phyloP scores from a whole-genome alignment of 2,113 vertebrate genomes.

The Calyptommatus sinebrachiatus region DNA sequence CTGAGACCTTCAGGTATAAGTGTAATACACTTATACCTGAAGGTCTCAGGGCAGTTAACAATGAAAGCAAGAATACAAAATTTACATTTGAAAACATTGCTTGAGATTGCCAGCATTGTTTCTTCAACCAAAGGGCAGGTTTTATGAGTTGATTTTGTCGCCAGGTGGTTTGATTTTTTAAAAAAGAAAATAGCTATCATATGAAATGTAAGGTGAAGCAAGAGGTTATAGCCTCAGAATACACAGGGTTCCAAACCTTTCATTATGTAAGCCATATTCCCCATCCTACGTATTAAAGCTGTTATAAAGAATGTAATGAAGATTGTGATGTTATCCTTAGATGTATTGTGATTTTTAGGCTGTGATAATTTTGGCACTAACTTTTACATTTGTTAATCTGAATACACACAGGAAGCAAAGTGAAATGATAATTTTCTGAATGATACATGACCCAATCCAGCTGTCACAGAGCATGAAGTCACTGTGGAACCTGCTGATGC shows the following conservation, averaged over 20 bases:
- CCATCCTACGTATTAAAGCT: neutral
- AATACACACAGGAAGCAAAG: neutral
- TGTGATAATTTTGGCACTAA: neutral
- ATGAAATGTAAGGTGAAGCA: neutral
- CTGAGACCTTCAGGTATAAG: too few species aligned
- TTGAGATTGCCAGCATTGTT: too few species aligned
- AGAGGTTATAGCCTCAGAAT: neutral
- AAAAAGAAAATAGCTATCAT: neutral
- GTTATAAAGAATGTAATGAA: neutral
- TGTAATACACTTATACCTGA: too few species aligned
- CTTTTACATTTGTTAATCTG: neutral
- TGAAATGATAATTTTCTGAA: rapidly evolving
- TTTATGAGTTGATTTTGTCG: neutral
- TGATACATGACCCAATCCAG: rapidly evolving
- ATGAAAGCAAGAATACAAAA: too few species aligned
- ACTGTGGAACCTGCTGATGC: neutral
- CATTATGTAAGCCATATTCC: too few species aligned
- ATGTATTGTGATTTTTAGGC: neutral
- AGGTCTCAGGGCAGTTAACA: too few species aligned
- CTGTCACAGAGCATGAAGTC: neutral
- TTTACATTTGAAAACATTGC: too few species aligned
- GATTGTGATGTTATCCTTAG: too few species aligned
- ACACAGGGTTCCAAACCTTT: neutral
- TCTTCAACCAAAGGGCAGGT: too few species aligned
- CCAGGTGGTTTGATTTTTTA: neutral